Conservation (phyloP, 1,140 invertebrate genomes). For the Caerostris darwini region DNA sequence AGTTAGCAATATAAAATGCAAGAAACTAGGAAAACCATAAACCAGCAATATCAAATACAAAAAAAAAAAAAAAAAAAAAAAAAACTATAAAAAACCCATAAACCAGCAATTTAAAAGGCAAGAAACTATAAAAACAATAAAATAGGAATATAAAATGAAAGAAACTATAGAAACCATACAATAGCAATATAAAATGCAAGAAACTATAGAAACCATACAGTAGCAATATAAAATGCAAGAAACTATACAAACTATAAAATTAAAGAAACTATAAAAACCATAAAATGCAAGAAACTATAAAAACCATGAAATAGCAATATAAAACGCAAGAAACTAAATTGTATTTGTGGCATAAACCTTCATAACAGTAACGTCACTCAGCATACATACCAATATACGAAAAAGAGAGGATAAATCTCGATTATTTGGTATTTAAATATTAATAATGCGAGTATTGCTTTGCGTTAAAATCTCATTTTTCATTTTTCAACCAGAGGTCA, state of each 20-base stretch:
- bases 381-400: not conserved
- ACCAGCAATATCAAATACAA: no score
- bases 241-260: no score
- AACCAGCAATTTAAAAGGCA: no score
- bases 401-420: not conserved
- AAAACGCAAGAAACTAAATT: not conserved
- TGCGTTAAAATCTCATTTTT: conserved; percentile 36
- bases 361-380: not conserved
- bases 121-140: not conserved
- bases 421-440: not conserved
- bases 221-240: not conserved
- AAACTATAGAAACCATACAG: not conserved
- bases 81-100: no score
- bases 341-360: no score
- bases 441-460: not conserved
- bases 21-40: no score
- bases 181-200: not conserved
- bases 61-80: no score
- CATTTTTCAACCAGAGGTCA: conserved; percentile 28
- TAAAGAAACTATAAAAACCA: not conserved
- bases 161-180: not conserved
- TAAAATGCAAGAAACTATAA: no score
- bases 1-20: no score
- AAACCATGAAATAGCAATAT: no score
- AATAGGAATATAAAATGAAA: not conserved